Conservation (phyloP, 2,797 vertebrate species). For the Chloroceryle inda region DNA sequence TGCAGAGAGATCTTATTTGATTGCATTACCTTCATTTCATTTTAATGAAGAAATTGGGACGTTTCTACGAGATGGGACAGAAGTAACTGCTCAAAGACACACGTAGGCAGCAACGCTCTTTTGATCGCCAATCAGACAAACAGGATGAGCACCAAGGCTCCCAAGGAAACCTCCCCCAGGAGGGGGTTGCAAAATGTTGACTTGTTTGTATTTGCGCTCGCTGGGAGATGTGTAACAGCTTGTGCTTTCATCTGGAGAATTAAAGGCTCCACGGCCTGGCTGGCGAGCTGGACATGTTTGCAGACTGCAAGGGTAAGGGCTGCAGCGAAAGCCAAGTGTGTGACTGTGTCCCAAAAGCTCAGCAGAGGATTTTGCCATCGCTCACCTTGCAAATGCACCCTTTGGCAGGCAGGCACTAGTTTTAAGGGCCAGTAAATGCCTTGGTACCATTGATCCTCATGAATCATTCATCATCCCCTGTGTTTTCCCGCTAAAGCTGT, state of each 20-base stretch:
- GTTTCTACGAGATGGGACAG: accelerated
- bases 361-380: not conserved
- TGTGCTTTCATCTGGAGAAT: constrained; percentile 42
- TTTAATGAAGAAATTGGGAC: not conserved
- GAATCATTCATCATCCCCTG: not conserved
- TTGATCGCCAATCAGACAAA: constrained; percentile 52
- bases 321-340: not conserved
- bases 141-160: constrained; percentile 64
- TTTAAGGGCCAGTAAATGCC: constrained; percentile 29
- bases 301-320: not conserved
- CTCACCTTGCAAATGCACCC: not conserved
- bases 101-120: constrained; percentile 44
- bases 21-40: not conserved
- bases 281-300: not conserved
- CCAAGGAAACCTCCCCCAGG: constrained; percentile 40
- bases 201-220: constrained; percentile 3
- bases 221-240: constrained; percentile 25
- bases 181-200: not conserved
- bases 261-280: constrained; percentile 4
- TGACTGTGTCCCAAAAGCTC: not conserved
- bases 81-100: constrained; percentile 5
- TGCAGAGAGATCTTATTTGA: not conserved
- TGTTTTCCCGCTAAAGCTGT: constrained; percentile 5
- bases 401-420: not conserved
- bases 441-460: not conserved